A percentile compares a stretch with the other conserved stretches of the same genome.
phyloP scores from a whole-genome alignment of 2,797 vertebrate species.

The Protonibea diacanthus region DNA sequence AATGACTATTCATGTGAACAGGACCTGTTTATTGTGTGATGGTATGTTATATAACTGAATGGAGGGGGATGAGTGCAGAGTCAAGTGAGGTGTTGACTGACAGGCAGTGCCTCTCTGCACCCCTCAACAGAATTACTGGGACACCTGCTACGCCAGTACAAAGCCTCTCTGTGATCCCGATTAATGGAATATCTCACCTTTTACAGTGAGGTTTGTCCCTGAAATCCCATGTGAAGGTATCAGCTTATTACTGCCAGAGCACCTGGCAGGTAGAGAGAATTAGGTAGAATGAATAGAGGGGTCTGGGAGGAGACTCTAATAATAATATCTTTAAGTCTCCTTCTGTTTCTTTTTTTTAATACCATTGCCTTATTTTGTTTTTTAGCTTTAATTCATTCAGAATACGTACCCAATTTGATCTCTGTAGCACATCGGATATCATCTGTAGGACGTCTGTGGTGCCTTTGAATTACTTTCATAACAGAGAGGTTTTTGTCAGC shows the following conservation, averaged over 20 bases:
- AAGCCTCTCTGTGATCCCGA: slow-evolving; percentile 73
- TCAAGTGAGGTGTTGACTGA: slow-evolving; percentile 53
- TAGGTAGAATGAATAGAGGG: slow-evolving; percentile 8
- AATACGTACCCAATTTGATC: slow-evolving; percentile 9
- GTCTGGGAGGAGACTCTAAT: not conserved
- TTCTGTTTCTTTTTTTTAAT: not conserved
- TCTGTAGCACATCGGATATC: slow-evolving; percentile 12
- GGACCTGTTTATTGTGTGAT: slow-evolving; percentile 54
- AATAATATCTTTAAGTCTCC: not conserved
- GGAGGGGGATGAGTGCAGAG: slow-evolving; percentile 30
- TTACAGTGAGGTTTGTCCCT: slow-evolving; percentile 54
- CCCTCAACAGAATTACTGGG: slow-evolving; percentile 50
- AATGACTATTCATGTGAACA: slow-evolving; percentile 24
- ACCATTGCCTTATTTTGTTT: not conserved
- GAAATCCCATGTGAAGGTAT: slow-evolving; percentile 50
- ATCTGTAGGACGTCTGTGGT: slow-evolving; percentile 31
- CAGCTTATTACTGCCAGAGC: slow-evolving; percentile 53
- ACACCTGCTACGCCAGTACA: slow-evolving; percentile 67
- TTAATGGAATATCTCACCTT: slow-evolving; percentile 66
- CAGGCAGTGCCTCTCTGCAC: slow-evolving; percentile 36
- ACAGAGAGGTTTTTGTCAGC: slow-evolving; percentile 57
- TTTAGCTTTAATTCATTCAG: not conserved
- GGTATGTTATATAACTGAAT: slow-evolving; percentile 54
- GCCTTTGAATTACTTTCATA: slow-evolving; percentile 35
- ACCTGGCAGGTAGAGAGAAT: slow-evolving; percentile 41